Conservation (phyloP, 2,797 vertebrate genomes). For the Lophius americanus region DNA sequence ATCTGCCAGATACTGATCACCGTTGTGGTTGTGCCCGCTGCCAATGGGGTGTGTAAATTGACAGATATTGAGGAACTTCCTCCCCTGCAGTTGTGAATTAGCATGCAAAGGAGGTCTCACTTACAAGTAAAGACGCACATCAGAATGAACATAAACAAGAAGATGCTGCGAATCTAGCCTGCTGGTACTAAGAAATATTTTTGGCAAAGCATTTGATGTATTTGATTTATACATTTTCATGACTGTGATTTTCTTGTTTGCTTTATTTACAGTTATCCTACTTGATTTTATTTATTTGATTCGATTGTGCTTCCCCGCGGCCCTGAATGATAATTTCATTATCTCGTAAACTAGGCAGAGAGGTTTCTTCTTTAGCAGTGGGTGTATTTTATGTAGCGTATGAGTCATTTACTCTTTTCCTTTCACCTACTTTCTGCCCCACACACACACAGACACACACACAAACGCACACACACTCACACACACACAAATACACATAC, state of each 20-base stretch:
- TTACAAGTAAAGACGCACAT: no score
- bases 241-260: constrained; percentile 4
- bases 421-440: constrained; percentile 45
- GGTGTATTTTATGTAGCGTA: constrained; percentile 46
- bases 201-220: no score
- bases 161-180: no score
- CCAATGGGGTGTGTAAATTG: no score
- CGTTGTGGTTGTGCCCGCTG: no score
- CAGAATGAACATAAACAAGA: no score
- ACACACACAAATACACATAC: constrained; percentile 14
- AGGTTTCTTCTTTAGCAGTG: constrained; percentile 23
- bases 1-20: no score
- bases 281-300: background rate
- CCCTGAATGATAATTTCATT: constrained; percentile 24
- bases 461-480: constrained; percentile 25
- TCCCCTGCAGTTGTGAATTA: no score
- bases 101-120: no score
- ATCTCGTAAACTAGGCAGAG: constrained; percentile 12
- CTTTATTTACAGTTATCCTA: background rate
- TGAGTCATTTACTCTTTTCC: constrained; percentile 32
- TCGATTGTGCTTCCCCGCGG: background rate
- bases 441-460: constrained; percentile 28
- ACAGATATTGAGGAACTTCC: background rate
- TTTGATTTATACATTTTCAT: no score
- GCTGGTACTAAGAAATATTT: no score